Conservation (phyloP, 2,113 vertebrate genomes). For the Steatornis caripensis region DNA sequence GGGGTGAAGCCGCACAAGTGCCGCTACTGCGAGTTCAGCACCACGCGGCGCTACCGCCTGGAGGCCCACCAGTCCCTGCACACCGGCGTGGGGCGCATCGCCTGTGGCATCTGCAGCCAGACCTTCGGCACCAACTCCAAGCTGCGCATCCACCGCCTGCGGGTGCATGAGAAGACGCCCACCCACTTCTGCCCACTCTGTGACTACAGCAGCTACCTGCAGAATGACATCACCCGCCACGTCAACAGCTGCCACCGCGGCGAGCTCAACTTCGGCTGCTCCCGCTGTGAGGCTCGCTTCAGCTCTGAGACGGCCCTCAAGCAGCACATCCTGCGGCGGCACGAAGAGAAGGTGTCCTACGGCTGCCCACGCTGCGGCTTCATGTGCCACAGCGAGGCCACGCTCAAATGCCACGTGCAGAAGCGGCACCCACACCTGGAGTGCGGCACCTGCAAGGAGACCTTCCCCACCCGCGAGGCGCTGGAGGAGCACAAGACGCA, state of each 20-base stretch:
- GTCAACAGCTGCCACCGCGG: slow-evolving; percentile 86
- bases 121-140: slow-evolving; percentile 92
- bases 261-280: slow-evolving; percentile 76
- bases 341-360: slow-evolving; percentile 70
- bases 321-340: slow-evolving; percentile 84
- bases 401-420: slow-evolving; percentile 79
- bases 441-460: slow-evolving; percentile 78
- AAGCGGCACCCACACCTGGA: slow-evolving; percentile 76
- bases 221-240: slow-evolving; percentile 87
- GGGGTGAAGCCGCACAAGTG: slow-evolving; percentile 81
- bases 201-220: slow-evolving; percentile 88
- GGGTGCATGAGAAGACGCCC: slow-evolving; percentile 88
- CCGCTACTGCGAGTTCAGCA: slow-evolving; percentile 87
- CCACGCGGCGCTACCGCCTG: slow-evolving; percentile 85
- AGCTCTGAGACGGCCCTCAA: slow-evolving; percentile 88
- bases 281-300: slow-evolving; percentile 83
- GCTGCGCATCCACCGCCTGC: slow-evolving; percentile 83
- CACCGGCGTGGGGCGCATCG: slow-evolving; percentile 86
- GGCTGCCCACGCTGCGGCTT: slow-evolving; percentile 80
- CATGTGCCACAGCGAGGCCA: slow-evolving; percentile 74
- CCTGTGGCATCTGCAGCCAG: slow-evolving; percentile 79
- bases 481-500: slow-evolving; percentile 77
- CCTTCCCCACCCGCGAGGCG: slow-evolving; percentile 71
- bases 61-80: slow-evolving; percentile 91
- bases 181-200: slow-evolving; percentile 88